Evolutionary conservation across 2,888 invertebrate genomes (phyloP).

Genomic region (Nasonovia ribisnigri): DNA sequence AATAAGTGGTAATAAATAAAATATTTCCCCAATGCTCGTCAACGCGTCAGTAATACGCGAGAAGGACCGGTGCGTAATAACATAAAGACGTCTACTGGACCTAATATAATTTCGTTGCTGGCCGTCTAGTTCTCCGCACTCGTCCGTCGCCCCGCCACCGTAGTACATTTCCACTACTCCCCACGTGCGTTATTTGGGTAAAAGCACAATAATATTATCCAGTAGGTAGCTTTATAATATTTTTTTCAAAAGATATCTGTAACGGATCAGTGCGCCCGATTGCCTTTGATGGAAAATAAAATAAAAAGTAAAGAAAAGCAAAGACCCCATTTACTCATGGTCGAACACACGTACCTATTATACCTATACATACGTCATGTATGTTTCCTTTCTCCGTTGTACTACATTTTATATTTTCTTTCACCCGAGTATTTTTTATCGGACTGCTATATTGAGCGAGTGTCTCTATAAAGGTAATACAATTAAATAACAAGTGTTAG

Average conservation of each 20-base stretch:
- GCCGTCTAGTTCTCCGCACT: background rate
- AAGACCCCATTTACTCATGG: conserved; percentile 60
- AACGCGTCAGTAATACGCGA: conserved; percentile 63
- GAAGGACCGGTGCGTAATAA: conserved; percentile 10
- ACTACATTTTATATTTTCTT: conserved; percentile 37
- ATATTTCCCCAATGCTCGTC: conserved; percentile 60
- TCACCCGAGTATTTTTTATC: conserved; percentile 11
- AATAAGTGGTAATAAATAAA: conserved; percentile 63
- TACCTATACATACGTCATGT: background rate
- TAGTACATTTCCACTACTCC: background rate
- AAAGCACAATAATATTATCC: conserved; percentile 53
- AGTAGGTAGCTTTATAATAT: conserved; percentile 51
- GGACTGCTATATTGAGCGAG: background rate
- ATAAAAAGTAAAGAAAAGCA: conserved; percentile 46
- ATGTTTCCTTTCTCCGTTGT: background rate
- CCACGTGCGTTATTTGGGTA: conserved; percentile 29
- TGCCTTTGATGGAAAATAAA: conserved; percentile 53
- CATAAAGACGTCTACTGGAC: conserved; percentile 63
- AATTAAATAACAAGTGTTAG: conserved; percentile 14
- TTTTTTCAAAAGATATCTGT: conserved; percentile 61
- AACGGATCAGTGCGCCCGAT: conserved; percentile 65
- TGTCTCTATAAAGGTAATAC: background rate
- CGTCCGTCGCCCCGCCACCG: too few species aligned
- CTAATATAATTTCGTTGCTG: conserved; percentile 53
- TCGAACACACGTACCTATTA: conserved; percentile 27